These are phyloP conservation scores for Podilymbus podiceps DNA, from an alignment of 2,113 vertebrate species.

Conservation along the genomic window DNA sequence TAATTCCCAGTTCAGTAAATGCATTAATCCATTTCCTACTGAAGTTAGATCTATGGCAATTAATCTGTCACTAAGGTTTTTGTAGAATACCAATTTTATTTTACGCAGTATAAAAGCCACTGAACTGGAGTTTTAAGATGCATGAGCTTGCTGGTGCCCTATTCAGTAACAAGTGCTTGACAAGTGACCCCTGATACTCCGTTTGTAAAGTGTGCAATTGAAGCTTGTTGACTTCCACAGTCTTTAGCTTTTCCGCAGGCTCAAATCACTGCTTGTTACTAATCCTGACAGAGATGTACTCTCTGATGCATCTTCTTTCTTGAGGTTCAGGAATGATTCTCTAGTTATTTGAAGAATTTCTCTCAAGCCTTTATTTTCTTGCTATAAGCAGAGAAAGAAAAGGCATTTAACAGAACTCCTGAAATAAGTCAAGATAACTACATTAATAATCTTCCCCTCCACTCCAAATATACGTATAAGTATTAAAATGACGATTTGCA, in stretches of 20 bases:
- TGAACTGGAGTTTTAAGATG: background rate
- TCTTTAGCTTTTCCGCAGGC: constrained; percentile 87
- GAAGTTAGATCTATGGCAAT: constrained; percentile 16
- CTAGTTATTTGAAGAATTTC: constrained; percentile 96
- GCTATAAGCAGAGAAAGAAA: constrained; percentile 63
- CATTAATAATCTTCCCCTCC: background rate
- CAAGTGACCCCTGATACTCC: constrained; percentile 42
- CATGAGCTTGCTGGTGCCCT: constrained; percentile 41
- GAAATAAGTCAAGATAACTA: background rate
- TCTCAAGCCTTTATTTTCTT: constrained; percentile 91
- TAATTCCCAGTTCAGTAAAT: background rate
- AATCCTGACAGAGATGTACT: constrained; percentile 86
- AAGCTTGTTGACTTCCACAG: background rate
- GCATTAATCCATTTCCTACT: constrained; percentile 14
- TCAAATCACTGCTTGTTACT: constrained; percentile 86
- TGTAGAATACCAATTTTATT: background rate
- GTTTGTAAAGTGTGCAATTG: constrained; percentile 8
- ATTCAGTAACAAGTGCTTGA: constrained; percentile 48
- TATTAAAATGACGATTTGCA: background rate
- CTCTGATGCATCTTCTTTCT: constrained; percentile 86
- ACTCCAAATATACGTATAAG: background rate
- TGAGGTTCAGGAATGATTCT: constrained; percentile 90
- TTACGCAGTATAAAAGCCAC: constrained; percentile 1
- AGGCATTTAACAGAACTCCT: background rate
- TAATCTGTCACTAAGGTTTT: constrained; percentile 5